These are phyloP conservation scores for Seira sanloemensis DNA, from an alignment of 2,888 invertebrate genomes.

Conservation along the genomic window DNA sequence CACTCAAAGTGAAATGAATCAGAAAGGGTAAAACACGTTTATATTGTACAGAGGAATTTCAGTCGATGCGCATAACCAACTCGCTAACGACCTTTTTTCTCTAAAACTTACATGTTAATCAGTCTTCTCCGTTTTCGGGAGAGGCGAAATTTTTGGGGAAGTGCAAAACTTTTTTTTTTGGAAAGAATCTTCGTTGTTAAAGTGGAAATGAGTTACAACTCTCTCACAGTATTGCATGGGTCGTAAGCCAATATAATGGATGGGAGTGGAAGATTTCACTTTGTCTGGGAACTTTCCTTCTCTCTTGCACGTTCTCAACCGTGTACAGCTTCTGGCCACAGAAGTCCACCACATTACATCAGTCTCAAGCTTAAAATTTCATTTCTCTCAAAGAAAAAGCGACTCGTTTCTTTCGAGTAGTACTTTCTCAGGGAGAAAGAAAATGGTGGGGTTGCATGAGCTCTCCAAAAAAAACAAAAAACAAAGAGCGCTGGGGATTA, in stretches of 20 bases:
- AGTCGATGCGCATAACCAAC: neutral
- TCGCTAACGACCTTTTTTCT: slow-evolving; percentile 2
- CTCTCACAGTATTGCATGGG: too few species aligned
- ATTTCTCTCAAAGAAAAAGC: neutral
- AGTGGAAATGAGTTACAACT: neutral
- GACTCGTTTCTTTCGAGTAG: neutral
- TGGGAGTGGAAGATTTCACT: neutral
- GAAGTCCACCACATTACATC: neutral
- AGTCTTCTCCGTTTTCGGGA: neutral
- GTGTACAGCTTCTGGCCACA: neutral
- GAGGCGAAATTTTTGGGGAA: neutral
- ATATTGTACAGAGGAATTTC: neutral
- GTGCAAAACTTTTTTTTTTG: neutral
- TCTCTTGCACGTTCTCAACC: neutral
- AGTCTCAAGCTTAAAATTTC: neutral
- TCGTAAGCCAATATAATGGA: too few species aligned
- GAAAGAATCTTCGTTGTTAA: too few species aligned
- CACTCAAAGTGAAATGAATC: neutral
- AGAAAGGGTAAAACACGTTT: neutral
- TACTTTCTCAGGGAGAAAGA: neutral
- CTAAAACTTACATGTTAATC: slow-evolving; percentile 8
- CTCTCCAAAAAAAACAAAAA: neutral
- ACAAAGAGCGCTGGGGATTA: neutral
- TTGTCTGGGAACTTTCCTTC: neutral
- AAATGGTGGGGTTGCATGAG: neutral